Evolutionary conservation across 2,113 vertebrate species (phyloP).

Genomic region (Taurulus bubalis): DNA sequence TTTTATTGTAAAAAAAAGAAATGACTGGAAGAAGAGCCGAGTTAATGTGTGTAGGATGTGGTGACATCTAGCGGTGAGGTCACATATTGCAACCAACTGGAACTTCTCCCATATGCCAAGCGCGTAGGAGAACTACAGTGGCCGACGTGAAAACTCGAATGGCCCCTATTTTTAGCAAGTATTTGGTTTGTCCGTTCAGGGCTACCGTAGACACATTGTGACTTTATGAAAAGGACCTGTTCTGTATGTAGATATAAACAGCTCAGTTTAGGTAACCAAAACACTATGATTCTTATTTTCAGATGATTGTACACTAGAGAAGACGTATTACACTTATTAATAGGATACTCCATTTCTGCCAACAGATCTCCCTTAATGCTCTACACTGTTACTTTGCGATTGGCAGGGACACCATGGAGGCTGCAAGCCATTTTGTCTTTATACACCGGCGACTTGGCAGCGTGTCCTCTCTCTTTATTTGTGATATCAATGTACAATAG

Average conservation of each 20-base stretch:
- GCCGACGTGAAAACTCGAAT: background rate
- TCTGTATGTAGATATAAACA: background rate
- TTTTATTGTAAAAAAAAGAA: background rate
- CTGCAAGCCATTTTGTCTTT: slow-evolving; percentile 22
- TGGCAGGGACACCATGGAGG: background rate
- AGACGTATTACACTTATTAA: no score
- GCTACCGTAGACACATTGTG: background rate
- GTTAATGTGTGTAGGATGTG: background rate
- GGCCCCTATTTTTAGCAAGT: background rate
- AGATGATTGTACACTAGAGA: background rate
- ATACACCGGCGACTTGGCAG: slow-evolving; percentile 1
- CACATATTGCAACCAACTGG: background rate
- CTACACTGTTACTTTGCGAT: background rate
- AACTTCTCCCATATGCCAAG: background rate
- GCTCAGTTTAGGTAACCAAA: background rate
- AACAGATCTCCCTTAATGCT: background rate
- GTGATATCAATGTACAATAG: slow-evolving; percentile 3
- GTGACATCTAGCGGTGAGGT: background rate
- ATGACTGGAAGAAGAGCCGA: background rate
- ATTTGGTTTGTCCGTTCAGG: background rate
- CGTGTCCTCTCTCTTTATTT: slow-evolving; percentile 16
- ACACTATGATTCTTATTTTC: background rate
- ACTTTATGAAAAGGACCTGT: background rate
- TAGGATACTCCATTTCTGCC: background rate
- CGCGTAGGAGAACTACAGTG: background rate